These are phyloP conservation scores for Manis pentadactyla DNA, from an alignment of 2,797 vertebrate species.

Conservation along the genomic window DNA sequence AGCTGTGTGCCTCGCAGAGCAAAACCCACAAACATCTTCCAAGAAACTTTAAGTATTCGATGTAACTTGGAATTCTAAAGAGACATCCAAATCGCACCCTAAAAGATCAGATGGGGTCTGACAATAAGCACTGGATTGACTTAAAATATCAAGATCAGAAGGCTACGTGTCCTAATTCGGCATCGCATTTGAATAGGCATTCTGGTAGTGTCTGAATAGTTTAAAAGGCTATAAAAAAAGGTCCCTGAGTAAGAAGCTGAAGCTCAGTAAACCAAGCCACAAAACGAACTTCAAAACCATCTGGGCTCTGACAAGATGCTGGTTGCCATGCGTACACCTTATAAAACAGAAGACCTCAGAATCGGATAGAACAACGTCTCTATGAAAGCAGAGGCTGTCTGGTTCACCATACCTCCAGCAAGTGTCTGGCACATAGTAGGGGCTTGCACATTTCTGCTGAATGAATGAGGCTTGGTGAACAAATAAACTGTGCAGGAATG, in stretches of 20 bases:
- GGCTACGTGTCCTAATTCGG: not conserved
- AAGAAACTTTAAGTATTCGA: not conserved
- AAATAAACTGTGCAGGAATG: constrained; percentile 34
- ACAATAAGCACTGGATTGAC: not conserved
- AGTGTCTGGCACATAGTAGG: not conserved
- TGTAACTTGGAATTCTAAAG: constrained; percentile 27
- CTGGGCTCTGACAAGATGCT: not conserved
- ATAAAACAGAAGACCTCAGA: not conserved
- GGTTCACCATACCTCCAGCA: not conserved
- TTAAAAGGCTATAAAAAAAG: constrained; percentile 29
- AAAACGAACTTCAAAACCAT: constrained; percentile 3
- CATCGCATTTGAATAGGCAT: not conserved
- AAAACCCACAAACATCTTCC: not conserved
- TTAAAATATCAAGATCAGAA: not conserved
- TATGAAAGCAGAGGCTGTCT: not conserved
- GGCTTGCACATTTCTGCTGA: not conserved
- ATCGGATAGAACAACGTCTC: not conserved
- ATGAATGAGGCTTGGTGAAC: not conserved
- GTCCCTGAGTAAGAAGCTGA: not conserved
- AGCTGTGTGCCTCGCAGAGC: not conserved
- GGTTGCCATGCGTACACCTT: not conserved
- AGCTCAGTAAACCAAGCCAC: not conserved
- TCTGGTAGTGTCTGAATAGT: not conserved
- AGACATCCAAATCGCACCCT: constrained; percentile 22
- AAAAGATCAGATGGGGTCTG: not conserved